Evolutionary conservation across 2,113 vertebrate species (phyloP), one percentile per base, ranked within the genome.

Genomic region (Gambusia holbrooki): DNA sequence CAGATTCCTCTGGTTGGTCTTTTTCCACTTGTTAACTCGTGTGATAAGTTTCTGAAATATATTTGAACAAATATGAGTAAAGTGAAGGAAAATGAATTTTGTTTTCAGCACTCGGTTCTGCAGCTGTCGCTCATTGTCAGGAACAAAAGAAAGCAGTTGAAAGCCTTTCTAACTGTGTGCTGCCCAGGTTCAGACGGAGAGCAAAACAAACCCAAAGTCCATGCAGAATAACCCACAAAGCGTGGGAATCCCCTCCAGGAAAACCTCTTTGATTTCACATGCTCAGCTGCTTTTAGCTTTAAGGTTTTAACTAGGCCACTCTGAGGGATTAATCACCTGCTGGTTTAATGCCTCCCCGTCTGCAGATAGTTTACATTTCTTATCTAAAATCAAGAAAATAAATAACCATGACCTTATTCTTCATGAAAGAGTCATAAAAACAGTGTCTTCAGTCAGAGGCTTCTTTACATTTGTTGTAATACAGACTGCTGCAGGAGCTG

Each of bases 201-300:
- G 58, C 61, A 62, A 64, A 32, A 32, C 62, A 54, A 79, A 25
- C 69, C 69, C 77, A 27, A 73, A 68, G 86, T 87, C 81, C 78
- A 77, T 63, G 54, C 69, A 81, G 37, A 40, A 40, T 11, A 40
- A 12, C 37, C 37, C 12, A 12, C 14, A 45, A 88, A 88, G 85
- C 86, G 85, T 92, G 90, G 87, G 91, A 91, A 74, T 86, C 61
- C 62, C 66, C 29, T 77, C 69, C 27, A 51, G 87, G 83, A 87
- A 86, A 87, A 83, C 29, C 48, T 54, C 48, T 51, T 51, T 54
- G 15, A 54, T 51, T 17, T 54, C 19, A 54, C 8, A 22, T 15
- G 13, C 4, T 42, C 14, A 15, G 22, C 19, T 54, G 48, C 48
- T 54, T 54, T 22, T n/a, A 7, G 9, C 8, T 54, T 9, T 58